Conservation (phyloP, 2,888 invertebrate genomes). For the Scrobipalpa costella region DNA sequence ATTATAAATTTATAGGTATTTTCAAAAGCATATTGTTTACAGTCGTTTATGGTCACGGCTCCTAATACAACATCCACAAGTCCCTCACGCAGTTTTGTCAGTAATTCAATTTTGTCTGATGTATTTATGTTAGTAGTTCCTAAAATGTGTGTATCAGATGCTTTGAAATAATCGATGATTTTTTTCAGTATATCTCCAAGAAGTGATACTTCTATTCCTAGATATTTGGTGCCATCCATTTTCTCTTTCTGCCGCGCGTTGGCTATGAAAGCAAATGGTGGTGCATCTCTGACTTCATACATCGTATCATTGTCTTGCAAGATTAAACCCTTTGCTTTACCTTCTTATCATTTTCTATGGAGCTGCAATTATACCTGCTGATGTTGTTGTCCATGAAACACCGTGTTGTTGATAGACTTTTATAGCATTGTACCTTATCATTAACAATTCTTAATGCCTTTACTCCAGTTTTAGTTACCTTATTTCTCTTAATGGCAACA, state of each 20-base stretch:
- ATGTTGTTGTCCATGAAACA: no score
- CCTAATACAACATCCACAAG: no score
- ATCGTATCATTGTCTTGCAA: neutral
- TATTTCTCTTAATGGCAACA: neutral
- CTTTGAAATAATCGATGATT: neutral
- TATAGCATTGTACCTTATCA: neutral
- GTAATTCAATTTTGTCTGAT: no score
- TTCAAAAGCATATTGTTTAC: neutral
- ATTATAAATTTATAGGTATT: neutral
- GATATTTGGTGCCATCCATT: neutral
- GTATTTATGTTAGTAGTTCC: neutral
- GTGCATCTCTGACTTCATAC: neutral
- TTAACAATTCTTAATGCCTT: neutral
- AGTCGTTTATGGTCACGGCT: no score
- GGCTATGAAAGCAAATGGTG: neutral
- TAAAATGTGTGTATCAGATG: neutral
- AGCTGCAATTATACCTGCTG: no score
- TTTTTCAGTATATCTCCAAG: neutral
- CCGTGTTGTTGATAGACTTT: no score
- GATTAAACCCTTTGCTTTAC: neutral
- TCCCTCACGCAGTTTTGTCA: no score
- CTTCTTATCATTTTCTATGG: neutral
- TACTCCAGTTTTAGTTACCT: no score
- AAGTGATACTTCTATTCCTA: slow-evolving; percentile 2
- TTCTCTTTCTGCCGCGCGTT: neutral